Base-by-base conservation (phyloP, 2,888 invertebrate species). In the Ennomos erosarius region DNA sequence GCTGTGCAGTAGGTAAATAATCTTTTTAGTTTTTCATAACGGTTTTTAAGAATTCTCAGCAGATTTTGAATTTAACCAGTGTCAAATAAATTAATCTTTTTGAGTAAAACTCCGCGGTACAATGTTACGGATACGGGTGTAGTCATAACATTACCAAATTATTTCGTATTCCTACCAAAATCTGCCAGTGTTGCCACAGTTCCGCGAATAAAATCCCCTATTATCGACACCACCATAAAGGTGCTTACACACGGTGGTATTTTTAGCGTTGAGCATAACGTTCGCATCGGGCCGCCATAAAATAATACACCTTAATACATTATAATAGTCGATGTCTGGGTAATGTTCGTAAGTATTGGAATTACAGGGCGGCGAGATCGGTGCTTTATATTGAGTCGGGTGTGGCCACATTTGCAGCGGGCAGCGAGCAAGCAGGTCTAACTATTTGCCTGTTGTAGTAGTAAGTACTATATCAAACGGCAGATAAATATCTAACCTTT, bases 231-330 rank as follows among this genome's bases (percentile, higher is more conserved):
- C 56, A 43, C 50, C 68, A 67, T 75, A 78, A 80, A 81, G 79
- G 77, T 77, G 75, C 74, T 69, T 76, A 74, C 79, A 79, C 79
- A 81, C 74, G 70, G 73, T 71, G 82, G 81, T 87, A 88, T 88
- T 87, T 89, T 90, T 87, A 87, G 88, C 82, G 75, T 71, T 71
- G 74, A 73, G 86, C 82, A 84, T 90, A 89, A 89, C 85, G 85
- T 84, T 85, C 80, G 71, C 76, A 71, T 75, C 74, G 77, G 76
- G 75, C 79, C 78, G 82, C 85, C 86, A 82, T 90, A 85, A 90
- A 90, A 92, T 92, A 91, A 91, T 91, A 92, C 82, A 86, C 85
- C 89, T 87, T 92, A 90, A 91, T 91, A 91, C 90, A 87, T 91
- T 90, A 92, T 92, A 92, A 92, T 91, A 90, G 91, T 88, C 83